Conservation (phyloP, 2,888 invertebrate species). For the Tenthredo scrophulariae region DNA sequence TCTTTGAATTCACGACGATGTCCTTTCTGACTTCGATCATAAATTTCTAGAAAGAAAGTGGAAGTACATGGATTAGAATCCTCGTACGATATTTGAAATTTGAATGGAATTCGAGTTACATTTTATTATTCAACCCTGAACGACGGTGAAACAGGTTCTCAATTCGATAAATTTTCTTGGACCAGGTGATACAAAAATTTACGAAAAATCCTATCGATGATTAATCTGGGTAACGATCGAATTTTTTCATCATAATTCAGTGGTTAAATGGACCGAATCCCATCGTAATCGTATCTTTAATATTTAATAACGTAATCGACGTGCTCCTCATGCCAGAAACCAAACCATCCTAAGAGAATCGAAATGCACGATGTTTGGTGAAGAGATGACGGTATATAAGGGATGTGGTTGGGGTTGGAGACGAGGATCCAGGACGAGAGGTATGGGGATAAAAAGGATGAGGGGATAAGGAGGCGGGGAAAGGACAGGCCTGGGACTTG, state of each 20-base stretch:
- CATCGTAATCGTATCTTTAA: slow-evolving; percentile 10
- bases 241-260: not conserved
- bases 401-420: slow-evolving; percentile 35
- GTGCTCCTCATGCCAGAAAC: not conserved
- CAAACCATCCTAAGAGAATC: slow-evolving; percentile 52
- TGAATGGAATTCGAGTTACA: not conserved
- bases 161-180: too few relatives aligned
- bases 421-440: slow-evolving; percentile 26
- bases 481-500: slow-evolving; percentile 56
- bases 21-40: not conserved
- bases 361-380: slow-evolving; percentile 54
- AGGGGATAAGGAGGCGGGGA: slow-evolving; percentile 42
- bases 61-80: too few relatives aligned
- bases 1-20: not conserved
- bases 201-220: not conserved
- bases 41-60: not conserved
- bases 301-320: slow-evolving; percentile 32
- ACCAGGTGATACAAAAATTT: not conserved
- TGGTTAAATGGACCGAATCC: not conserved
- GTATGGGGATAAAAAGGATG: slow-evolving; percentile 31
- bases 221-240: not conserved
- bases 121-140: not conserved
- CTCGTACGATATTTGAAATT: too few relatives aligned
- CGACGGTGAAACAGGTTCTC: too few relatives aligned
- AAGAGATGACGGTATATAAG: slow-evolving; percentile 49